phyloP scores from a whole-genome alignment of 2,888 invertebrate species.

The Phyllotreta striolata region DNA sequence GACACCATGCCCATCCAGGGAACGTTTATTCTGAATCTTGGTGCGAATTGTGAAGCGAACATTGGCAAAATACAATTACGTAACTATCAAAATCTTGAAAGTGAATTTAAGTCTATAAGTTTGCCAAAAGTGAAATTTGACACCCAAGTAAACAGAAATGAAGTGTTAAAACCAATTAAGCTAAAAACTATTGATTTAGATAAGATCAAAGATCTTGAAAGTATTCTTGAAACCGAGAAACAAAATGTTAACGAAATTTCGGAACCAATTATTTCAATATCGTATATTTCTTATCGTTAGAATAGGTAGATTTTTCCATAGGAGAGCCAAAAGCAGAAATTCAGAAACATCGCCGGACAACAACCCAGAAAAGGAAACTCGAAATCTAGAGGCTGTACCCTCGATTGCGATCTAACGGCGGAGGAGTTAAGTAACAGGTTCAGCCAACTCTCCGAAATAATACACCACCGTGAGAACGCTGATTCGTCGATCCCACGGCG shows the following conservation, averaged over 20 bases:
- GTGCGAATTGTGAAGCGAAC: slow-evolving; percentile 13
- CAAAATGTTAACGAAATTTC: slow-evolving; percentile 3
- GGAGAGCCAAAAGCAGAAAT: neutral
- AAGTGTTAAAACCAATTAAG: neutral
- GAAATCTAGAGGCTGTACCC: neutral
- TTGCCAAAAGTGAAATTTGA: neutral
- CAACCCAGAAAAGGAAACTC: neutral
- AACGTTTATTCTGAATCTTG: slow-evolving; percentile 1
- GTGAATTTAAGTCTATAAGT: neutral
- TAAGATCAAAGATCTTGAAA: slow-evolving; percentile 1
- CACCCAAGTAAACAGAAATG: neutral
- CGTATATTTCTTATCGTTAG: neutral
- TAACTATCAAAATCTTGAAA: slow-evolving; percentile 10
- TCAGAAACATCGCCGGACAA: neutral
- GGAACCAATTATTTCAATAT: neutral
- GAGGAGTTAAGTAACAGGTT: slow-evolving; percentile 3
- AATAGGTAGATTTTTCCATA: neutral
- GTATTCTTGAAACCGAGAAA: neutral
- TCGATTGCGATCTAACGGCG: neutral
- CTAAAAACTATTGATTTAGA: neutral
- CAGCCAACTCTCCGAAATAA: neutral
- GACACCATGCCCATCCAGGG: slow-evolving; percentile 24
- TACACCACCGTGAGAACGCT: neutral
- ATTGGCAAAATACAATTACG: slow-evolving; percentile 7
- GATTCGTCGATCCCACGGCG: no score